Percentiles rank a stretch among this genome's conserved stretches.
These are phyloP conservation scores for Tenrec ecaudatus DNA, from an alignment of 2,113 vertebrate genomes.

Conservation along the genomic window DNA sequence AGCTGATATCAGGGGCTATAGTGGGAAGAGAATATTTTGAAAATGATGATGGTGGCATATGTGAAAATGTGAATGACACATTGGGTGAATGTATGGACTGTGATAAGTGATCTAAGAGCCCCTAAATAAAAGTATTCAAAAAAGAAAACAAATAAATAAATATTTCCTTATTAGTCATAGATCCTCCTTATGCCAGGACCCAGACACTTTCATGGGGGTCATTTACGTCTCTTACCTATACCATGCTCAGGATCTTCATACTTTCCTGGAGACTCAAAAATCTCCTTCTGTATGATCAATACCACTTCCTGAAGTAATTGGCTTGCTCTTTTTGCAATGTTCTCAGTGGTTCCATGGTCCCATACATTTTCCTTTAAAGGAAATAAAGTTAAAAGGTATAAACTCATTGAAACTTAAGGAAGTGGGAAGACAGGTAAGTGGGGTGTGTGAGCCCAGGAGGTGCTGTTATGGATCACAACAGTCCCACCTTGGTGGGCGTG, in stretches of 20 bases:
- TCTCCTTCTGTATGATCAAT: not conserved
- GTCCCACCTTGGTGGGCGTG: not conserved
- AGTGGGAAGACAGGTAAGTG: not conserved
- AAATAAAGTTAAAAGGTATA: conserved; percentile 29
- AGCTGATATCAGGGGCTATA: no score
- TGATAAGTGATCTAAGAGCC: no score
- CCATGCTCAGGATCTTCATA: accelerated
- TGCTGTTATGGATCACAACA: not conserved
- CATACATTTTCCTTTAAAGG: conserved; percentile 21
- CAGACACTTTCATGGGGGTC: not conserved
- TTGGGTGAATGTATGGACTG: no score
- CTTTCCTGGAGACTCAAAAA: conserved; percentile 1
- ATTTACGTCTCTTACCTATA: conserved; percentile 59
- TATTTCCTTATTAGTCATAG: no score
- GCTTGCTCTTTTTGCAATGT: not conserved
- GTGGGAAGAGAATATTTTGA: no score
- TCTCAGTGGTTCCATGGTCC: not conserved
- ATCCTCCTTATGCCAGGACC: accelerated
- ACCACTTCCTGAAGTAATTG: accelerated
- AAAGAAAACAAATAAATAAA: no score
- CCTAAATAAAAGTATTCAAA: no score
- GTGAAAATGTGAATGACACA: no score
- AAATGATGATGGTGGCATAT: no score
- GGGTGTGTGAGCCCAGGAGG: not conserved
- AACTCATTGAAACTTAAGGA: not conserved